Evolutionary conservation across 2,797 vertebrate species (phyloP), one percentile per base, ranked within the genome.

Genomic region (Enteromius unitaeniatus): DNA sequence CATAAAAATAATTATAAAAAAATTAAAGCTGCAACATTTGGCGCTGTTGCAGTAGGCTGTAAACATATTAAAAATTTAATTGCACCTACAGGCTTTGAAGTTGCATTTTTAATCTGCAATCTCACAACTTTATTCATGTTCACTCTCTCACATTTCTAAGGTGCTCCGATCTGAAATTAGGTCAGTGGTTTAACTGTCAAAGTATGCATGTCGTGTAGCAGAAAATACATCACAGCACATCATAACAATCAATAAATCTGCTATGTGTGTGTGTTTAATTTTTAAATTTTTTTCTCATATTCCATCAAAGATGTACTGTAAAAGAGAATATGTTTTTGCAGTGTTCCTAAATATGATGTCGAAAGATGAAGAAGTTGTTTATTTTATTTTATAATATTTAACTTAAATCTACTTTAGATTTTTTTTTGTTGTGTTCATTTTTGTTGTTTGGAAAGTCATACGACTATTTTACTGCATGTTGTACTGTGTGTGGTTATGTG

Each of bases 1-100:
- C 79, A 87, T 89, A 88, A 88, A 88, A 86, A 89, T 93, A 87
- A 91, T 92, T 90, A 92, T 85, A 82, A 82, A 75, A 85, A 84
- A 88, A 93, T 86, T 89, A 88, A 88, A 92, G 86, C 89, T 89
- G 86, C 88, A 91, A 90, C 90, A 92, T 91, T 91, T 91, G 90
- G 88, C 87, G 86, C 87, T 89, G 86, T 82, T 87, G 88, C 91
- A 89, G 90, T 89, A 91, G 89, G 91, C 90, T 92, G 92, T 94
- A 93, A 94, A 94, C 93, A 93, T 90, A 94, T 94, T 93, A 92
- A 93, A 93, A 91, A 93, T 93, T 91, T 84, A 93, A 93, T 92
- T 90, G 88, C 87, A 93, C 92, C 91, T 92, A 92, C 91, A 93
- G 93, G 92, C 91, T 91, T 90, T 89, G 67, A 91, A 89, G 88